phyloP scores from a whole-genome alignment of 2,113 vertebrate species.

The Formicarius rufipectus region DNA sequence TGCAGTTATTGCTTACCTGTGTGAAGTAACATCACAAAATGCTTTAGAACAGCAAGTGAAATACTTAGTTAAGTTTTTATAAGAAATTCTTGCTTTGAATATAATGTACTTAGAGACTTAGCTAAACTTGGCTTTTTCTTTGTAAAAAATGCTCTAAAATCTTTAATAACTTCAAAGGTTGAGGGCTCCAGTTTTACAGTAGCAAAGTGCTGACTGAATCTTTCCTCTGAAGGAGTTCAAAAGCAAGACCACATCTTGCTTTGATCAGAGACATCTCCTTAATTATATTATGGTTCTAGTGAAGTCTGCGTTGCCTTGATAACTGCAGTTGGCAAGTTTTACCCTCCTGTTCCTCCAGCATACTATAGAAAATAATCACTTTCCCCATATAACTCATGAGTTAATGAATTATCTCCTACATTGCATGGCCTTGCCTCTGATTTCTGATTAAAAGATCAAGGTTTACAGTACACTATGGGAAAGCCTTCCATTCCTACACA shows the following conservation, averaged over 20 bases:
- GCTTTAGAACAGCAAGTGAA: neutral
- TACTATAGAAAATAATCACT: neutral
- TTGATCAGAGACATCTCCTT: slow-evolving; percentile 35
- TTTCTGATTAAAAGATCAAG: neutral
- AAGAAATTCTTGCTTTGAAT: slow-evolving; percentile 12
- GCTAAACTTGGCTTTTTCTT: slow-evolving; percentile 12
- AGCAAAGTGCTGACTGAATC: slow-evolving; percentile 27
- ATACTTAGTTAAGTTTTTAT: neutral
- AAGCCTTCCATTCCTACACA: neutral
- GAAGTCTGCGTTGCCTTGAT: neutral
- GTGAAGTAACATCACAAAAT: neutral
- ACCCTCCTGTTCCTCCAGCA: neutral
- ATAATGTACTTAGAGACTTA: neutral
- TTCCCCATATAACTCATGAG: neutral
- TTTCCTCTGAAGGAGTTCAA: neutral
- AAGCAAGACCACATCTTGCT: slow-evolving; percentile 22
- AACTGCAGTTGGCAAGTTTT: neutral
- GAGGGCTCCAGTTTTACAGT: slow-evolving; percentile 10
- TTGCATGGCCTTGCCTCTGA: neutral
- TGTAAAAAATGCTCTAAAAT: slow-evolving; percentile 13
- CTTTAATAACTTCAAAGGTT: slow-evolving; percentile 42
- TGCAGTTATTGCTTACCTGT: neutral
- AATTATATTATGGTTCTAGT: neutral
- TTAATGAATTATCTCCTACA: neutral
- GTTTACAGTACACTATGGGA: neutral